Evolutionary conservation across 2,797 vertebrate species (phyloP).

Genomic region (Scomberomorus guttatus): DNA sequence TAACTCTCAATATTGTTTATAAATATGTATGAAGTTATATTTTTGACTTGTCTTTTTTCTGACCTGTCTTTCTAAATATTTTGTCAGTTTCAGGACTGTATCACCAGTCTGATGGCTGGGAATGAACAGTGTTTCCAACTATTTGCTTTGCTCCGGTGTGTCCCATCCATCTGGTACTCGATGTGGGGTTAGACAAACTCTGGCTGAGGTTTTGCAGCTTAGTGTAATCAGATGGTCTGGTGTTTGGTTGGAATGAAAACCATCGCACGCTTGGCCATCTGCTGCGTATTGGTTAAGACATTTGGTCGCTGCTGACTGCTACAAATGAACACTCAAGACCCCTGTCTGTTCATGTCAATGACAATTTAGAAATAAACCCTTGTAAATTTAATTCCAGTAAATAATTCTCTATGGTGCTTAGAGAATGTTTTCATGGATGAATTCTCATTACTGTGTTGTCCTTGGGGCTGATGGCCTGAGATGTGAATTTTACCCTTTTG

Average conservation of each 20-base stretch:
- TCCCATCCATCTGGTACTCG: slow-evolving; percentile 17
- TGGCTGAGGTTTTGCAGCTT: slow-evolving; percentile 14
- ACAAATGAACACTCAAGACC: slow-evolving; percentile 8
- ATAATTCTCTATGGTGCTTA: not conserved
- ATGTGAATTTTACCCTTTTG: not conserved
- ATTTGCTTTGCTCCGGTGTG: slow-evolving; percentile 18
- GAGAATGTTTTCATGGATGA: not conserved
- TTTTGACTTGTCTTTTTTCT: no score
- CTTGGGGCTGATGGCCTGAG: not conserved
- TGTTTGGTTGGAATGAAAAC: slow-evolving; percentile 14
- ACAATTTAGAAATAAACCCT: not conserved
- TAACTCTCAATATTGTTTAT: no score
- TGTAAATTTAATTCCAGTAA: not conserved
- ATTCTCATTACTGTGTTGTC: not conserved
- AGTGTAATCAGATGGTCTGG: slow-evolving; percentile 25
- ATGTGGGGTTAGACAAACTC: slow-evolving; percentile 13
- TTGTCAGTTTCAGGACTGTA: not conserved
- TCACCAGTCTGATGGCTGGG: not conserved
- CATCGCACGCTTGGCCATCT: not conserved
- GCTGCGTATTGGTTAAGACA: slow-evolving; percentile 12
- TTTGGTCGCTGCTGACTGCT: slow-evolving; percentile 8
- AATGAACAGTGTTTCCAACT: not conserved
- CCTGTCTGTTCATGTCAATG: slow-evolving; percentile 1
- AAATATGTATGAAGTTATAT: no score
- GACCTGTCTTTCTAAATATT: no score